Base-by-base conservation (phyloP, 2,113 vertebrate genomes). In the Stigmatopora argus region DNA sequence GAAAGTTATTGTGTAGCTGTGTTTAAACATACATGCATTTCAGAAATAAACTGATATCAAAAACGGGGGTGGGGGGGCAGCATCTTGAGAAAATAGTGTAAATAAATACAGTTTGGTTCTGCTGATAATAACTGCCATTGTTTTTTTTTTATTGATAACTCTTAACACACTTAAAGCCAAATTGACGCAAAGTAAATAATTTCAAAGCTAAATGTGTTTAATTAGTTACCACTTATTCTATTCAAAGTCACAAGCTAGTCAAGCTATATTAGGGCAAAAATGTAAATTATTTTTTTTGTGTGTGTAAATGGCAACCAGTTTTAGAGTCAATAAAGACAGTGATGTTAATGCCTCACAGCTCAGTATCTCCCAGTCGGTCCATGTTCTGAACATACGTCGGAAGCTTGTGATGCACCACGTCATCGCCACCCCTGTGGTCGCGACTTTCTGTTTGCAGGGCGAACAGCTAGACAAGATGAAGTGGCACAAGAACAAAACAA, bases 291-390 rank as follows among this genome's bases (percentile, higher is more conserved):
- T 5, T 41, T 41, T 23, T 58, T 48, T 51, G 46, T 9, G 2
- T 3, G 26, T 35, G 59, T 72, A 48, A 64, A 52, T 47, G 69
- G 69, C 73, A 70, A 72, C 73, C 58, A 70, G 69, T 48, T 78
- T 67, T 26, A 53, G 18, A 56, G 57, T 21, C 34, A 78, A 67
- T 64, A 73, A 77, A 83, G 55, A 85, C 62, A 79, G 69, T 65
- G 78, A 60, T 69, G 64, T 76, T 63, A 72, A 60, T 64, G 62
- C 74, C 87, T 98, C 90, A 98, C 97, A 98, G 92, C 86, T 99
- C 95, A 5, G 94, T 95, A 87, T 99, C 96, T 72, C 95, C 97
- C 2, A 99, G 91, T 3, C 94, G 95, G 89, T 99, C 97, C 95
- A 97, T 98, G 81, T 92, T 95, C 85, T 95, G 93, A 68, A 99